Conservation (phyloP, 1,140 invertebrate genomes). For the Formica selysi region DNA sequence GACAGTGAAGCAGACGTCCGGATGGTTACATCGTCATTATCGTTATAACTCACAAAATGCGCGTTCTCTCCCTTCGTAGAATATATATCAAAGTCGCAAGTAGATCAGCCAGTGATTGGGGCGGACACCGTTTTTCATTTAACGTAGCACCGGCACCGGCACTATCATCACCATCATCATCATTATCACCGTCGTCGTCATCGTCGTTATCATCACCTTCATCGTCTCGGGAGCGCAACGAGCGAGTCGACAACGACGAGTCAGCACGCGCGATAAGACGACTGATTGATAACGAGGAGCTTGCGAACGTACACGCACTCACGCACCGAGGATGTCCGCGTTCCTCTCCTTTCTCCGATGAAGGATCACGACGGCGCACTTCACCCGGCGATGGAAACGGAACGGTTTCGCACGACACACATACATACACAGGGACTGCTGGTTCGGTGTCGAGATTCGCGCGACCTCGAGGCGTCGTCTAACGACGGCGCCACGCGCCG, state of each 20-base stretch:
- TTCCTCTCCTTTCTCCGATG: neutral
- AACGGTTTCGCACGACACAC: constrained; percentile 12
- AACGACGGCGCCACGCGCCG: constrained; percentile 71
- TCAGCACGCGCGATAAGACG: constrained; percentile 10
- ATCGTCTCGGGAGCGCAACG: constrained; percentile 18
- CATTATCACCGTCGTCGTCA: neutral
- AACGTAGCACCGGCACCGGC: constrained; percentile 51
- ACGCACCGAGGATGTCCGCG: constrained; percentile 36
- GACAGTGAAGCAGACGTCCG: neutral
- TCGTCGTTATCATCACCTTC: constrained; percentile 16
- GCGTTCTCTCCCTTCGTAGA: neutral
- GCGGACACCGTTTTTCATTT: constrained; percentile 51
- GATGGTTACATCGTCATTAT: constrained; percentile 2
- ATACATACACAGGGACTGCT: neutral
- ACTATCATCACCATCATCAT: neutral
- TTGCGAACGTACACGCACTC: constrained; percentile 1
- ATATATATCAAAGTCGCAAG: neutral
- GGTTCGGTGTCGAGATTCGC: constrained; percentile 50
- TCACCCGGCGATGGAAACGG: constrained; percentile 44
- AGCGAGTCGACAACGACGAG: constrained; percentile 21
- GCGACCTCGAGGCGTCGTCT: constrained; percentile 71
- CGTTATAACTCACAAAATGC: neutral
- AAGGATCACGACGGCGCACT: constrained; percentile 48
- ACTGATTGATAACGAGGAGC: constrained; percentile 8
- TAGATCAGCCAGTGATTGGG: constrained; percentile 65